phyloP scores from a whole-genome alignment of 2,113 vertebrate species.

The Alouatta palliata region DNA sequence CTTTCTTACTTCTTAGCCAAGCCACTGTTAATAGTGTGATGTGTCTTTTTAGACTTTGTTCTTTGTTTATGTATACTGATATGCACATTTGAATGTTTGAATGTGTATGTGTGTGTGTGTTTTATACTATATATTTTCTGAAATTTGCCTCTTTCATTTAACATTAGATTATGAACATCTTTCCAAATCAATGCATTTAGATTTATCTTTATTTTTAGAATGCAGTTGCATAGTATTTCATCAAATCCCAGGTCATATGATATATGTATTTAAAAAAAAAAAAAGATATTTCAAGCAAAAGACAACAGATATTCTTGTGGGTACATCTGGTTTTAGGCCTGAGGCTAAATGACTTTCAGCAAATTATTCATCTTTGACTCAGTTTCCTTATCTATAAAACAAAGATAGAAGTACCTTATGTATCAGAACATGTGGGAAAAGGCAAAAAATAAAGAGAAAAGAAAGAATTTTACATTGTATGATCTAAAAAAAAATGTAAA shows the following conservation, averaged over 20 bases:
- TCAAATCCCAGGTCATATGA: neutral
- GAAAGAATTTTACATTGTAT: no score
- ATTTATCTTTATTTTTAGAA: neutral
- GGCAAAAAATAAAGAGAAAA: no score
- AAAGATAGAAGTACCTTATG: neutral
- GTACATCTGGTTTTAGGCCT: neutral
- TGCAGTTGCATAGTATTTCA: neutral
- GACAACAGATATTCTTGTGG: neutral
- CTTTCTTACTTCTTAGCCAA: neutral
- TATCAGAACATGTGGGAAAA: no score
- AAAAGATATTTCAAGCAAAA: neutral
- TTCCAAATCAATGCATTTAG: conserved; percentile 3
- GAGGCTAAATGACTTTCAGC: neutral
- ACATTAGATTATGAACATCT: neutral
- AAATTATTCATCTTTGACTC: conserved; percentile 2
- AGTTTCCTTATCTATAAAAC: conserved; percentile 4
- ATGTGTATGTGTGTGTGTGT: neutral
- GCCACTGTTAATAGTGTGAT: neutral
- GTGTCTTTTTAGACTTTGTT: neutral
- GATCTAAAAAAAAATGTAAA: neutral
- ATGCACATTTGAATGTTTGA: neutral
- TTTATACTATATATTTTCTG: neutral
- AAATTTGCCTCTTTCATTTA: conserved; percentile 13
- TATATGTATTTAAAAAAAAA: neutral
- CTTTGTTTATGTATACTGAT: neutral